Base-by-base conservation (phyloP, 2,113 vertebrate genomes). In the Aptenodytes forsteri region DNA sequence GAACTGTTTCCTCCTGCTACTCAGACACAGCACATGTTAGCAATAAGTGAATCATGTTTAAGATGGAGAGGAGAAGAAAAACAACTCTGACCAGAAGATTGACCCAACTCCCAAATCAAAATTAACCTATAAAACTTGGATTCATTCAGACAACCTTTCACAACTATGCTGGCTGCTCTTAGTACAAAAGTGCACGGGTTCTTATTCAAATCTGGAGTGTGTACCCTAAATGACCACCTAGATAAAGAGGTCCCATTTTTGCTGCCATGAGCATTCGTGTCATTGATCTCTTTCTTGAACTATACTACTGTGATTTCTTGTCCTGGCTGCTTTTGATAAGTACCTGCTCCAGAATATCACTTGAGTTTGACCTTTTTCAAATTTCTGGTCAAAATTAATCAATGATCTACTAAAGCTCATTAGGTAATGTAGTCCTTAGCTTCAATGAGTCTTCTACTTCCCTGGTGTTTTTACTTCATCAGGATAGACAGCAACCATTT, bases 31-130 rank as follows among this genome's bases (percentile, higher is more conserved):
- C 87, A 96, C 87, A 87, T 96, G 95, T 96, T 96, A 92, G 52
- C 93, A 97, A 97, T 96, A 97, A 96, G 83, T 92, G 96, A 96
- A 92, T 96, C 87, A 93, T 69, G 83, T 94, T 96, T 96, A 93
- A 90, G 70, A 95, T 90, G 90, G 90, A 87, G 69, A 92, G 76
- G 75, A 93, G 87, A 65, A 96, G 85, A 96, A 94, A 94, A 96
- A 94, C 92, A 97, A 87, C 71, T 65, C 83, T 79, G 87, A 86
- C 61, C 56, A 91, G 72, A 90, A 95, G 61, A 93, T 14, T 81
- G 50, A 95, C 73, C 69, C 49, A 85, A 76, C 77, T 95, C 19
- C 65, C 69, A 89, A 87, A 84, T 67, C 77, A 93, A 95, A 97
- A 93, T 65, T 69, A 93, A 50, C 73, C 77, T 89, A 36, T 82